phyloP scores from a whole-genome alignment of 2,888 invertebrate species.

The Drosophila gaucha region DNA sequence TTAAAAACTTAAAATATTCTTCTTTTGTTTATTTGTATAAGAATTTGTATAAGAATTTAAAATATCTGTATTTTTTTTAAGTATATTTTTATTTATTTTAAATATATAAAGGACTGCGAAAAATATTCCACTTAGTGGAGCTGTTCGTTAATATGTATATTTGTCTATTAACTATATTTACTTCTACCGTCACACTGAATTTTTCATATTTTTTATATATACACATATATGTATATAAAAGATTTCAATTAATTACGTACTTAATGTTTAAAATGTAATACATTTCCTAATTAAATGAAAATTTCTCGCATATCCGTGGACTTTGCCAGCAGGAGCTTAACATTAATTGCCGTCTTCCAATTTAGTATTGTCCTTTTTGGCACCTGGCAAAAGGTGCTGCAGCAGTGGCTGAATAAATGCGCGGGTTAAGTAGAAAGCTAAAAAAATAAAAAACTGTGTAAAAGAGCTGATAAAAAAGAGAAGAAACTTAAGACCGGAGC shows the following conservation, averaged over 20 bases:
- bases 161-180: too few relatives aligned
- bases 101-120: too few relatives aligned
- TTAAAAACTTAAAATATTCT: too few relatives aligned
- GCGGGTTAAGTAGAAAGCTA: constrained; percentile 45
- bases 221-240: neutral
- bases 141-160: too few relatives aligned
- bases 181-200: too few relatives aligned
- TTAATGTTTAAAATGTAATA: constrained; percentile 39
- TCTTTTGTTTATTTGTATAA: too few relatives aligned
- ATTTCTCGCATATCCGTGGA: constrained; percentile 28
- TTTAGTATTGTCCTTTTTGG: constrained; percentile 50
- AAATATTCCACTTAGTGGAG: too few relatives aligned
- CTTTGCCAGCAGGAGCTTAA: constrained; percentile 60
- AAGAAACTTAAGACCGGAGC: constrained; percentile 32
- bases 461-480: constrained; percentile 36
- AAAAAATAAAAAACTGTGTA: constrained; percentile 45
- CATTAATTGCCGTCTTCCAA: constrained; percentile 70
- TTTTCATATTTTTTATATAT: neutral
- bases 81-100: too few relatives aligned
- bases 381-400: constrained; percentile 33
- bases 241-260: too few relatives aligned
- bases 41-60: too few relatives aligned
- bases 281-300: constrained; percentile 66
- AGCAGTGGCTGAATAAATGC: constrained; percentile 37
- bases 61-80: too few relatives aligned